A percentile compares a stretch with the other conserved stretches of the same genome.
Conservation (phyloP, 2,888 invertebrate genomes). For the Dyspetes luteomarginatus region DNA sequence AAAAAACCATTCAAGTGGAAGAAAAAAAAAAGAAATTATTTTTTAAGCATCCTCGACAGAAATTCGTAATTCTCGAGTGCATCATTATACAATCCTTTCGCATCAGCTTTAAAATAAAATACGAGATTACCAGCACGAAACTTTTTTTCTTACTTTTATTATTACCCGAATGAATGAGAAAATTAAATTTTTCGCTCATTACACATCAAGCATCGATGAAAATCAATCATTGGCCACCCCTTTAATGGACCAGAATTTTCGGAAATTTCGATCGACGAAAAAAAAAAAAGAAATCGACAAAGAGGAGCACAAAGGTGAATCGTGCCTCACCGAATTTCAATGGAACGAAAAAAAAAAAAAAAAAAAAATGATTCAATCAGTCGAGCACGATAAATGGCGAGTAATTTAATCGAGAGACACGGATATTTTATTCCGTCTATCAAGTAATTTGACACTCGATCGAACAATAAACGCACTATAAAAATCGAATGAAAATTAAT, state of each 20-base stretch:
- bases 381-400: slow-evolving; percentile 66
- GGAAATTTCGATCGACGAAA: slow-evolving; percentile 31
- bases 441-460: slow-evolving; percentile 24
- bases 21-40: neutral
- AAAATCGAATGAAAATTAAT: too few species aligned
- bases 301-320: too few species aligned
- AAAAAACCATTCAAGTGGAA: slow-evolving; percentile 1
- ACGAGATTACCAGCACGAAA: slow-evolving; percentile 27
- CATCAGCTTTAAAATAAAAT: slow-evolving; percentile 20
- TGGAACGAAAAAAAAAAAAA: slow-evolving; percentile 14
- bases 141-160: slow-evolving; percentile 23
- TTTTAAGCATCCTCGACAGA: slow-evolving; percentile 25
- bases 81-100: slow-evolving; percentile 31
- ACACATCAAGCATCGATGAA: slow-evolving; percentile 7
- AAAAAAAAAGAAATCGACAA: slow-evolving; percentile 48
- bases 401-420: slow-evolving; percentile 37
- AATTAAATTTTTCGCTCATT: slow-evolving; percentile 31
- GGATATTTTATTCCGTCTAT: slow-evolving; percentile 19
- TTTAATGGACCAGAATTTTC: slow-evolving; percentile 1
- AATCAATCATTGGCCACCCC: slow-evolving; percentile 43
- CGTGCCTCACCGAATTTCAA: slow-evolving; percentile 46
- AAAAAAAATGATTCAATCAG: slow-evolving; percentile 62
- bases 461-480: neutral
- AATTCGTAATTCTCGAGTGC: slow-evolving; percentile 15
- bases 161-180: slow-evolving; percentile 13